phyloP scores from a whole-genome alignment of 2,113 vertebrate species.

The Okapia johnstoni region DNA sequence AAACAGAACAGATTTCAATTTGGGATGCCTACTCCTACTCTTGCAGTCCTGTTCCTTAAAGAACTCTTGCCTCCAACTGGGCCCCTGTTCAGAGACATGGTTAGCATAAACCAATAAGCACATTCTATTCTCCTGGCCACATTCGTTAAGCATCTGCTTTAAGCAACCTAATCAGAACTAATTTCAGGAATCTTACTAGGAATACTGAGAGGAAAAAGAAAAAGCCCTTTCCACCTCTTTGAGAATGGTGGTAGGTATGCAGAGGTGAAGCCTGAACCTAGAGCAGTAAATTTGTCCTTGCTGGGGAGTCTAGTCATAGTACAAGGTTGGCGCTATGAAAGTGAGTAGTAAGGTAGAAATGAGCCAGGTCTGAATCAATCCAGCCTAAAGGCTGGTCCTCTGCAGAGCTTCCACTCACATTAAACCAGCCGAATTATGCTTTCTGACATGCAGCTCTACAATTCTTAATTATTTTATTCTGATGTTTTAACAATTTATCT shows the following conservation, averaged over 20 bases:
- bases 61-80: not conserved
- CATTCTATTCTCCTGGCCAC: not conserved
- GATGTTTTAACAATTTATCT: not conserved
- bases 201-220: not conserved
- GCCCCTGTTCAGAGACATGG: not conserved
- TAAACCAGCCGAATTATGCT: not conserved
- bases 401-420: not conserved
- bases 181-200: not conserved
- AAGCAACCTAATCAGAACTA: not conserved
- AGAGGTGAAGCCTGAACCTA: not conserved
- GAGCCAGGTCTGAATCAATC: not conserved
- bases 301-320: not conserved
- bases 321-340: not conserved
- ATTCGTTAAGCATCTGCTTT: not conserved
- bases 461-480: not conserved
- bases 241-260: not conserved
- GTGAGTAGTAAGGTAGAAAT: not conserved
- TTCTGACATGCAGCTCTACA: not conserved
- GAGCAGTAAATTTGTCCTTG: not conserved
- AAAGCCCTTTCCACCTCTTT: not conserved
- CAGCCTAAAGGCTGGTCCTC: not conserved
- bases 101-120: not conserved
- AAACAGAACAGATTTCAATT: not conserved
- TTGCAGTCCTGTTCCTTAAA: not conserved
- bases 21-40: not conserved